These are phyloP conservation scores for Drosophila parvula DNA, from an alignment of 1,140 invertebrate genomes.

Conservation along the genomic window DNA sequence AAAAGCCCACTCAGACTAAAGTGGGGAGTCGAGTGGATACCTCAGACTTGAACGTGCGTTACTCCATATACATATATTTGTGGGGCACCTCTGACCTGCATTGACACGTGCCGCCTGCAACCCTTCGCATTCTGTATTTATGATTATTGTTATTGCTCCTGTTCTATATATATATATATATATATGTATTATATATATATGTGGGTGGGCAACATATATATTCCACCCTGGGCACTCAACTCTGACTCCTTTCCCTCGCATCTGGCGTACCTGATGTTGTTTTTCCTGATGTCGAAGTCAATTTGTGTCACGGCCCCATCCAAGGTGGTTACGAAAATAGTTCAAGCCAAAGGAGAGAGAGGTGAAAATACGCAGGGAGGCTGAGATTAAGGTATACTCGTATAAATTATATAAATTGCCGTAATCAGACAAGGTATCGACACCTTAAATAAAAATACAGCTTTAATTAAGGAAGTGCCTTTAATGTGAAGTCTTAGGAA, in stretches of 20 bases:
- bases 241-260: not conserved
- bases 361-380: not conserved
- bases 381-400: not conserved
- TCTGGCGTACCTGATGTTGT: constrained; percentile 19
- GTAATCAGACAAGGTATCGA: not conserved
- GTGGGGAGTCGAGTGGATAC: constrained; percentile 37
- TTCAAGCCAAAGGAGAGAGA: not conserved
- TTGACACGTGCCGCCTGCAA: constrained; percentile 40
- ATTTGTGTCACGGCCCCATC: constrained; percentile 58
- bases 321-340: constrained; percentile 27
- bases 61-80: constrained; percentile 16
- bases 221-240: constrained; percentile 9
- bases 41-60: constrained; percentile 31
- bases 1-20: constrained; percentile 36
- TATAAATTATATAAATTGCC: not conserved
- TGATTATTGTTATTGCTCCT: constrained; percentile 64
- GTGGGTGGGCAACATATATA: constrained; percentile 2
- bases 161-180: constrained; percentile 17
- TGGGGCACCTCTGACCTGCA: constrained; percentile 21
- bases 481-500: not conserved
- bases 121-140: constrained; percentile 53
- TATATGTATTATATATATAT: constrained; percentile 11
- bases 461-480: not conserved
- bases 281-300: constrained; percentile 55
- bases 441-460: not conserved